Base-by-base conservation (phyloP, 2,888 invertebrate genomes). In the Parnassius apollo region DNA sequence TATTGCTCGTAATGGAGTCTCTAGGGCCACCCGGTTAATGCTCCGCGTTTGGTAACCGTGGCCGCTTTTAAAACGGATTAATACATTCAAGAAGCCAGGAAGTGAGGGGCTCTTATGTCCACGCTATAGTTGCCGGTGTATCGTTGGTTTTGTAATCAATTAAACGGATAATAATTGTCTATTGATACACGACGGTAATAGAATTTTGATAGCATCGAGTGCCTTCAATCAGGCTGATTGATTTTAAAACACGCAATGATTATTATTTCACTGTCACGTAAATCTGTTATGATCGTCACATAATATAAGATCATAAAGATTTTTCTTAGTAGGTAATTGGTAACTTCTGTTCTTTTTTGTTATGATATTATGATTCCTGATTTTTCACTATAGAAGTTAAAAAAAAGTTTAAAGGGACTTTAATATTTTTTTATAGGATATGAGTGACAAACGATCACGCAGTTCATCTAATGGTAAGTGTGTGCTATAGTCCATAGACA, bases 1-100 rank as follows among this genome's bases (percentile, higher is more conserved):
- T 90, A 91, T 91, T 90, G 85, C 88, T 83, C 78, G 82, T 91
- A 91, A 91, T 91, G 88, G 86, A 91, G 91, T 91, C 91, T 91
- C 91, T 90, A 90, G 91, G 91, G 91, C 85, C 85, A 78, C 73
- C 68, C 79, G 80, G 80, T 84, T 86, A 87, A 86, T 85, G 86
- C 82, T 80, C 77, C 71, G 71, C 82, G 82, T 85, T 86, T 81
- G 82, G 83, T 83, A 81, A 76, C 78, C 77, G 75, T 80, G 75
- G 78, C 79, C 76, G 79, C 86, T 88, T 89, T 89, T 87, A 89
- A 91, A 89, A 88, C 79, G 77, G 81, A 87, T 86, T 87, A 88
- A 88, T 85, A 86, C 83, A 87, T 86, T 85, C 85, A 85, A 81
- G 77, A 73, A 74, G 71, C 71, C 75, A 81, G 82, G 81, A 85